Percentiles rank a stretch among this genome's conserved stretches.
Evolutionary conservation across 2,888 invertebrate species (phyloP).

Genomic region (Drosophila limbata): DNA sequence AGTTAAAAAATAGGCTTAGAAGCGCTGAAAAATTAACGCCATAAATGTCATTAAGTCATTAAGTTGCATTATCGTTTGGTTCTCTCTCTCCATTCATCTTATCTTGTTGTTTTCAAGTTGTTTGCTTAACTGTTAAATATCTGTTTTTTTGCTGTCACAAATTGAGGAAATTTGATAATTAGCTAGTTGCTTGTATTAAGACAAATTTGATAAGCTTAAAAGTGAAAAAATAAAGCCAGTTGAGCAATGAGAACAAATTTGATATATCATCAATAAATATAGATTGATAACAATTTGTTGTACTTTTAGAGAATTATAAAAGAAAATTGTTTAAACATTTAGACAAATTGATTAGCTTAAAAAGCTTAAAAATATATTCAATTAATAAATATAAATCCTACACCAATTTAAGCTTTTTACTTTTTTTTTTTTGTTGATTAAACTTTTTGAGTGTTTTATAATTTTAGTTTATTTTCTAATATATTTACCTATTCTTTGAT

Average conservation of each 20-base stretch:
- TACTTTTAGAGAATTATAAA: neutral
- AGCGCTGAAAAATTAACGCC: slow-evolving; percentile 47
- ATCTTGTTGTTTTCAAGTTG: slow-evolving; percentile 49
- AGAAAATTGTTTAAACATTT: no score
- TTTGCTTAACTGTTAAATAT: slow-evolving; percentile 43
- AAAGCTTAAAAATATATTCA: no score
- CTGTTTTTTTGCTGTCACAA: slow-evolving; percentile 41
- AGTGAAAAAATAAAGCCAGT: neutral
- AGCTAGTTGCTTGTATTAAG: neutral
- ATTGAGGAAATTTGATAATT: slow-evolving; percentile 41
- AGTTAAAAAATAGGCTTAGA: slow-evolving; percentile 47
- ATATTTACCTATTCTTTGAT: neutral
- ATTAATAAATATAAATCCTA: no score
- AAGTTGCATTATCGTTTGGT: slow-evolving; percentile 50
- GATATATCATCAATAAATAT: neutral
- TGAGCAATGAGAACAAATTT: neutral
- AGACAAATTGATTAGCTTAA: no score
- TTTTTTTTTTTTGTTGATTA: no score
- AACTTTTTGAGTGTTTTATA: no score
- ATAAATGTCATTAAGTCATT: slow-evolving; percentile 75
- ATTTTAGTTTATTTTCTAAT: neutral
- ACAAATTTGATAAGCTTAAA: slow-evolving; percentile 34
- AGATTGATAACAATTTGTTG: neutral
- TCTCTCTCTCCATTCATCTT: slow-evolving; percentile 27
- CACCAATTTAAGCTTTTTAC: no score